Base-by-base conservation (phyloP, 2,888 invertebrate species). In the Meandrusa payeni region DNA sequence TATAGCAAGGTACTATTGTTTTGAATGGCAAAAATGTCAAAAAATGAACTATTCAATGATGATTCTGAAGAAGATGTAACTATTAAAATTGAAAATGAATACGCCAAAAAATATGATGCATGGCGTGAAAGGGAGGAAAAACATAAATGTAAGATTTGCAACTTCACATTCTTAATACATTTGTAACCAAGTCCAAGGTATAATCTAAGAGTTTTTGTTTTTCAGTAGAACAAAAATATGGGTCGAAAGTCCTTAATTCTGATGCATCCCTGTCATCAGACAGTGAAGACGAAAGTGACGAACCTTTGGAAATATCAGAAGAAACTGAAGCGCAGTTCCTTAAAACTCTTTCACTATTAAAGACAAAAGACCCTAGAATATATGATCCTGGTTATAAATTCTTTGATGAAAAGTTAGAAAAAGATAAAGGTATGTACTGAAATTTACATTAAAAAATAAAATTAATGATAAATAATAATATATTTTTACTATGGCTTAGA, bases 41-140 rank as follows among this genome's bases (percentile, higher is more conserved):
- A 55, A 45, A 75, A 73, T 52, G 74, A 69, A 46, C 71, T 91
- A 51, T 90, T 91, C 61, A 89, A 90, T 28, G 86, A 87, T 19
- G 90, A 90, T 57, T 88, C 88, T 0, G 92, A 79, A 1, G 83
- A 86, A 24, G 86, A 92, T 50, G 74, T 87, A 6, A 65, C 89
- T 38, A 76, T 96, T 17, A 91, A 90, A 69, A 92, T 93, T 12
- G 93, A 96, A 69, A 91, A 92, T 64, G 91, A 91, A 38, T 97
- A 96, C 76, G 97, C 97, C 0, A 93, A 93, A 55, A 92, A 91
- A 54, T 97, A 97, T 65, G 92, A 96, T 65, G 89, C 80, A 46
- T 95, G 96, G 92, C 90, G 97, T 37, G 92, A 93, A 61, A 95
- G 95, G 64, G 97, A 97, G 75, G 94, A 96, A 71, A 76, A 95